phyloP scores from a whole-genome alignment of 1,140 invertebrate species.

The Danaus melanippus region DNA sequence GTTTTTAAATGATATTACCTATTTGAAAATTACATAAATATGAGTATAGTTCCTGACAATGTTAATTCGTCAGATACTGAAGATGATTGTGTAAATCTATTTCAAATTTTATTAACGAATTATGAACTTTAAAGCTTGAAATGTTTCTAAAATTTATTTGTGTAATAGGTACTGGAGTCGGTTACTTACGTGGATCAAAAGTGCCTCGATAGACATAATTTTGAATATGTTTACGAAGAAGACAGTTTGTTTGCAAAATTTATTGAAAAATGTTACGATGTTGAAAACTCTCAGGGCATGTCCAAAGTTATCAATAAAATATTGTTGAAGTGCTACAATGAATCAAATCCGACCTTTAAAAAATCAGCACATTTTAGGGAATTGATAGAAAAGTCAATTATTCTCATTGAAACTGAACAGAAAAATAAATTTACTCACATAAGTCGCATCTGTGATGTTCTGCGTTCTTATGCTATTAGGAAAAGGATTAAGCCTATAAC shows the following conservation, averaged over 20 bases:
- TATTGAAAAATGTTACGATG: conserved; percentile 29
- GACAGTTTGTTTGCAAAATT: conserved; percentile 26
- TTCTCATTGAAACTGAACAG: conserved; percentile 28
- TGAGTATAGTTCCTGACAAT: conserved; percentile 6
- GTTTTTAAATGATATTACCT: not conserved
- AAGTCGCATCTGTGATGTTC: conserved; percentile 30
- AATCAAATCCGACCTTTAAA: conserved; percentile 22
- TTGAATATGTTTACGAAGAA: conserved; percentile 14
- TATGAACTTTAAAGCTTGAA: too few relatives aligned
- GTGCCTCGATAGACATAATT: conserved; percentile 8
- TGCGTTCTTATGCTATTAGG: conserved; percentile 23
- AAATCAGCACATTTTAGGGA: conserved; percentile 26
- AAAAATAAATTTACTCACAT: conserved; percentile 33
- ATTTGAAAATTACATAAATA: conserved; percentile 5
- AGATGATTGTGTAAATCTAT: conserved; percentile 21
- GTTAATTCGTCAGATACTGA: conserved; percentile 19
- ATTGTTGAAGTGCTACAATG: conserved; percentile 25
- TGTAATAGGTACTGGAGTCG: conserved; percentile 5
- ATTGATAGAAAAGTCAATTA: conserved; percentile 21
- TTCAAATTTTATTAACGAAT: not conserved
- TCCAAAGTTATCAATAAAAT: conserved; percentile 29
- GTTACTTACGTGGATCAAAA: conserved; percentile 9
- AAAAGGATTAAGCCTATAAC: conserved; percentile 36
- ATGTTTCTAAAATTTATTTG: conserved; percentile 7
- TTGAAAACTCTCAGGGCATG: conserved; percentile 35